phyloP scores from a whole-genome alignment of 2,888 invertebrate genomes.

The Tyria jacobaeae region DNA sequence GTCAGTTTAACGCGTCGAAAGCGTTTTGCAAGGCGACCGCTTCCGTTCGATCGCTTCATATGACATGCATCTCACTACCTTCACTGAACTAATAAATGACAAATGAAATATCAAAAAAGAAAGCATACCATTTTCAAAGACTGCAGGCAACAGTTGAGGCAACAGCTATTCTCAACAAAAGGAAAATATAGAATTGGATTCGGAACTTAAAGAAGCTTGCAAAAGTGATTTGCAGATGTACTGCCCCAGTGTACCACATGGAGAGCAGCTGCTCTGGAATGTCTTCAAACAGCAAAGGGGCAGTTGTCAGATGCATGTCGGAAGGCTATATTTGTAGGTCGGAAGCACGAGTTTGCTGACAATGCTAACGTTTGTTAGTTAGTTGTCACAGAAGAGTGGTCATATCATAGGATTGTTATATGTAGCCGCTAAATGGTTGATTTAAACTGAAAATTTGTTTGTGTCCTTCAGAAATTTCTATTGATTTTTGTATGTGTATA shows the following conservation, averaged over 20 bases:
- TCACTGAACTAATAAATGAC: no score
- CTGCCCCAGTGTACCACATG: constrained; percentile 90
- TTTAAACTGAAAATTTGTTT: no score
- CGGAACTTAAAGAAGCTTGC: constrained; percentile 94
- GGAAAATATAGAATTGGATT: constrained; percentile 95
- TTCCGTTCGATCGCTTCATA: background rate
- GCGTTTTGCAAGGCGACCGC: background rate
- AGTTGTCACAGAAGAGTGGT: no score
- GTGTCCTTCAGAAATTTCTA: no score
- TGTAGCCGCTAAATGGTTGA: no score
- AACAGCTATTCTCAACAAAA: constrained; percentile 97
- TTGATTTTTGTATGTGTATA: no score
- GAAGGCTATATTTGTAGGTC: constrained; percentile 93
- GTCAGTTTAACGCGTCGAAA: background rate
- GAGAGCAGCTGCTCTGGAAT: constrained; percentile 92
- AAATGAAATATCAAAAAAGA: constrained; percentile 92
- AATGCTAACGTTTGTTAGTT: no score
- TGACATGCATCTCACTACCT: no score
- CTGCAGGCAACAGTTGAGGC: constrained; percentile 96
- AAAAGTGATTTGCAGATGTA: constrained; percentile 90
- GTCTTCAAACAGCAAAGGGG: constrained; percentile 89
- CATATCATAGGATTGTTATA: no score
- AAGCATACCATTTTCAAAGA: constrained; percentile 94
- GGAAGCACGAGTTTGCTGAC: constrained; percentile 94
- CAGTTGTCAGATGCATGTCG: constrained; percentile 91